phyloP scores from a whole-genome alignment of 2,888 invertebrate species.

The Netelia fuscicornis region DNA sequence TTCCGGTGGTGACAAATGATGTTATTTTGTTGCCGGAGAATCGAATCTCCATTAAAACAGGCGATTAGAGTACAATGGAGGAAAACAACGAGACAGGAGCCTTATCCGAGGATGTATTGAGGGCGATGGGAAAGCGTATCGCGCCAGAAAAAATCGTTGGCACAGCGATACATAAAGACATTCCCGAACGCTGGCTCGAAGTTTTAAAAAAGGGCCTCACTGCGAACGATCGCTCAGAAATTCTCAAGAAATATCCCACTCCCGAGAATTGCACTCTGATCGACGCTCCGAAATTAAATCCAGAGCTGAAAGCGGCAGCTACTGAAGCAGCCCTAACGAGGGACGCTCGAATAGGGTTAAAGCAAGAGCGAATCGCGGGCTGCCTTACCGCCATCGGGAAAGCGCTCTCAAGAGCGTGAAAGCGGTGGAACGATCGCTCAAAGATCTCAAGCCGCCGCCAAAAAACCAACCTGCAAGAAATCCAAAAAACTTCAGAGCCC shows the following conservation, averaged over 20 bases:
- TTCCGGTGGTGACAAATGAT: conserved; percentile 29
- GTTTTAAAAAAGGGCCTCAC: conserved; percentile 33
- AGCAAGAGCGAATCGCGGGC: conserved; percentile 38
- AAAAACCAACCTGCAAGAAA: too few relatives aligned
- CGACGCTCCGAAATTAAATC: conserved; percentile 39
- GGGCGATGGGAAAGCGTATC: conserved; percentile 37
- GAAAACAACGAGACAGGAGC: too few relatives aligned
- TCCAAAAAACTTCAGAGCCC: too few relatives aligned
- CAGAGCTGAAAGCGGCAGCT: conserved; percentile 41
- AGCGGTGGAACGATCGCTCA: too few relatives aligned
- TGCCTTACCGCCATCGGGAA: conserved; percentile 37
- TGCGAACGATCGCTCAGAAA: conserved; percentile 40
- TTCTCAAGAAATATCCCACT: conserved; percentile 45
- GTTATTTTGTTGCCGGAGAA: conserved; percentile 32
- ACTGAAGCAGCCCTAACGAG: conserved; percentile 44
- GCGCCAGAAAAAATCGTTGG: not conserved
- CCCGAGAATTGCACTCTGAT: conserved; percentile 48
- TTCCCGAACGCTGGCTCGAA: conserved; percentile 10
- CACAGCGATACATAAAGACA: too few relatives aligned
- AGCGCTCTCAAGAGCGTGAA: conserved; percentile 7
- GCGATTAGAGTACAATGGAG: conserved; percentile 37
- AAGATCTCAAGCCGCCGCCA: too few relatives aligned
- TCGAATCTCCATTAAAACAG: conserved; percentile 20
- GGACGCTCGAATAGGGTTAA: conserved; percentile 36
- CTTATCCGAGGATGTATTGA: conserved; percentile 3